Percentiles rank a stretch among this genome's conserved stretches.
These are phyloP conservation scores for Sitta carolinensis DNA, from an alignment of 2,797 vertebrate genomes.

Conservation along the genomic window DNA sequence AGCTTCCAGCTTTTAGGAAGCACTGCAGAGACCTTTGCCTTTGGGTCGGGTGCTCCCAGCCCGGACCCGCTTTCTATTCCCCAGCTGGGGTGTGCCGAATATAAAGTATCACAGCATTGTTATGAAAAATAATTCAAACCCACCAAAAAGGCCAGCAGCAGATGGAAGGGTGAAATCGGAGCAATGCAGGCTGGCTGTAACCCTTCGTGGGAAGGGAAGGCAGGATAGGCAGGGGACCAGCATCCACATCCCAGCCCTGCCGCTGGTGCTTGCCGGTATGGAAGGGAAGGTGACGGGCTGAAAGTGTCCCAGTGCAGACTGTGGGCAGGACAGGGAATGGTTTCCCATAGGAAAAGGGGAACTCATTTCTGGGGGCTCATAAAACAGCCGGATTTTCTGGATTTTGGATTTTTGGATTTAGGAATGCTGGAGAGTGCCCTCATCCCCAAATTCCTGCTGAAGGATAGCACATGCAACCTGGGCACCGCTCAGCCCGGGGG, in stretches of 20 bases:
- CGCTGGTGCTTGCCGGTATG: rapidly evolving
- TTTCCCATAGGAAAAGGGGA: not conserved
- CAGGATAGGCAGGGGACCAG: not conserved
- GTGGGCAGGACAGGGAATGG: not conserved
- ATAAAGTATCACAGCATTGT: slow-evolving; percentile 9
- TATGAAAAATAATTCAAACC: slow-evolving; percentile 31
- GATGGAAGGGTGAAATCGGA: not conserved
- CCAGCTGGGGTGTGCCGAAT: not conserved
- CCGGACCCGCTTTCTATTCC: not conserved
- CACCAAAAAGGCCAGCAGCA: slow-evolving; percentile 9
- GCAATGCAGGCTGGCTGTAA: not conserved
- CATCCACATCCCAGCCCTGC: not conserved
- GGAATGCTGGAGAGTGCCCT: not conserved
- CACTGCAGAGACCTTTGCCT: not conserved
- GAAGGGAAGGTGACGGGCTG: not conserved
- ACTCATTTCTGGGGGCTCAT: not conserved
- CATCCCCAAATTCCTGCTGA: not conserved
- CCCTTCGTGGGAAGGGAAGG: not conserved
- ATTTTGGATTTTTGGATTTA: not conserved
- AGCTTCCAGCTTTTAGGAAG: slow-evolving; percentile 28
- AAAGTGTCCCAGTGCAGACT: not conserved
- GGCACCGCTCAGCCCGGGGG: too few relatives aligned
- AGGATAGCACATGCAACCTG: rapidly evolving
- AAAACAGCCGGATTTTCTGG: not conserved
- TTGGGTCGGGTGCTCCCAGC: not conserved